Evolutionary conservation across 2,797 vertebrate genomes (phyloP), one percentile per base, ranked within the genome.

Genomic region (Lophotriccus pileatus): DNA sequence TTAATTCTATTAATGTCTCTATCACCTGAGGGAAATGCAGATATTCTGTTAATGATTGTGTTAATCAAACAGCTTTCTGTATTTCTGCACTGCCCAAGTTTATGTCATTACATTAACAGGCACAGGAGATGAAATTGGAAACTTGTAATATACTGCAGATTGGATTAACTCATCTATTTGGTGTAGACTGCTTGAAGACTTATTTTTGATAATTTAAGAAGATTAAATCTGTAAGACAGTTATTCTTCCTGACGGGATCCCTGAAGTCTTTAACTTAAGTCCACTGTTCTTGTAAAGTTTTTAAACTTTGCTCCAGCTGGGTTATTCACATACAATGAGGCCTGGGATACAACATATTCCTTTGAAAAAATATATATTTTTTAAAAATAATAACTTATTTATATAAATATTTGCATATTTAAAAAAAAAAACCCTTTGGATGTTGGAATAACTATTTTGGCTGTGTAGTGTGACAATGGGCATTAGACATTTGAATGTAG

Each of bases 91-190:
- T 84, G 78, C 74, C 62, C 67, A 64, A 88, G 49, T 95, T 96
- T 87, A 87, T 96, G 64, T 89, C 79, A 94, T 95, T 97, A n/a
- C 24, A 68, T 94, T 93, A 94, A 44, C 89, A 69, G 95, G 75
- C 70, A 89, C 55, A 87, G 70, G 62, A 95, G 87, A 94, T 95
- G 82, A 93, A 97, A 97, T 41, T 67, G 56, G 87, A 88, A 69
- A 84, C 73, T 87, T 93, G 53, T 84, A 93, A 94, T 96, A 62
- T 96, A 77, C 53, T 90, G 46, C 46, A 93, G 76, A 97, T 95
- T 93, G 44, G 80, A 96, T 97, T 98, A 96, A 95, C 93, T 93
- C 78, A 12, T 94, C 47, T 84, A 63, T 87, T 94, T 93, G 83
- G 69, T 95, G 80, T 73, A 95, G 89, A 67, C 52, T 93, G 37